phyloP scores from a whole-genome alignment of 2,888 invertebrate species.

The Griposia aprilina region DNA sequence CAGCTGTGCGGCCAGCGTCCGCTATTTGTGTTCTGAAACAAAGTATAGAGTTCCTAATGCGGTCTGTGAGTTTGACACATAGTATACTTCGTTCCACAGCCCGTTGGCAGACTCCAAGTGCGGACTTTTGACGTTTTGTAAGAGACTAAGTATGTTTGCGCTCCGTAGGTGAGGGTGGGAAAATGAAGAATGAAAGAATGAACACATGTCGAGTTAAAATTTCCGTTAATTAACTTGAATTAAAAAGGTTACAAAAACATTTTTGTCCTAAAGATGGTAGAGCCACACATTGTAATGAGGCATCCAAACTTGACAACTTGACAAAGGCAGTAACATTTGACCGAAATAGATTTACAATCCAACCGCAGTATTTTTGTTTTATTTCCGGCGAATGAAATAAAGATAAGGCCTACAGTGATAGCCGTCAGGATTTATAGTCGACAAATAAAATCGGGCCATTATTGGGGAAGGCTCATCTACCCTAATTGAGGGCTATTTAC shows the following conservation, averaged over 20 bases:
- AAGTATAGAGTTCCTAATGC: neutral
- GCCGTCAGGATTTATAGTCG: conserved; percentile 62
- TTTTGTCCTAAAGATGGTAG: conserved; percentile 2
- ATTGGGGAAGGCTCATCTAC: conserved; percentile 53
- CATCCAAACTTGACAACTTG: conserved; percentile 14
- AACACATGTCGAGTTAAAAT: neutral
- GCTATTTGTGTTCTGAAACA: neutral
- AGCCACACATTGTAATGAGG: neutral
- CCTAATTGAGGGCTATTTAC: conserved; percentile 62
- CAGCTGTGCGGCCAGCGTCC: neutral
- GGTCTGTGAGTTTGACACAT: neutral
- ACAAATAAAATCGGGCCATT: conserved; percentile 64
- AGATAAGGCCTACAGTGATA: conserved; percentile 65
- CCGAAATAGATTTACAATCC: conserved; percentile 58
- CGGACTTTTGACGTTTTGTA: neutral
- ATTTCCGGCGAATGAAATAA: conserved; percentile 66
- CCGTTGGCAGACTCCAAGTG: neutral
- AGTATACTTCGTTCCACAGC: neutral
- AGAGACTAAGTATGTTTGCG: neutral
- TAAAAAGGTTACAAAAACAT: neutral
- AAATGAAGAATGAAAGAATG: neutral
- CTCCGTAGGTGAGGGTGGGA: neutral
- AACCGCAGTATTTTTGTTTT: conserved; percentile 61
- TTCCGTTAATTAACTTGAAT: neutral
- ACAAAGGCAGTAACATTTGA: conserved; percentile 42